Evolutionary conservation across 2,113 vertebrate genomes (phyloP).

Genomic region (Labeo catla): DNA sequence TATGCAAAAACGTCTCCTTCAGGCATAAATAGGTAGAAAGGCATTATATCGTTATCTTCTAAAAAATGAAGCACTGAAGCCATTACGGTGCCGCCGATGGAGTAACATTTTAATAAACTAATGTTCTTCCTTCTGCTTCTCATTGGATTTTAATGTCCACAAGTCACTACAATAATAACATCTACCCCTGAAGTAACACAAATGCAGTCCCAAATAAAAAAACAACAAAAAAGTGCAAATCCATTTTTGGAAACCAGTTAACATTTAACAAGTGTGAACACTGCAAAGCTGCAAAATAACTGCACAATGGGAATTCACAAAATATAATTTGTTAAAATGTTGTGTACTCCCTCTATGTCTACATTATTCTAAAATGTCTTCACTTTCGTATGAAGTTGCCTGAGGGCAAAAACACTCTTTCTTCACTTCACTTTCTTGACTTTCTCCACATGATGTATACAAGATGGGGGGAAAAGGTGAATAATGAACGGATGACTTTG

Average conservation of each 20-base stretch:
- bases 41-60: constrained; percentile 81
- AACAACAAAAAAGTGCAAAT: neutral
- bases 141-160: constrained; percentile 69
- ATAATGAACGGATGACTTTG: neutral
- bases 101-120: constrained; percentile 64
- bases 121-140: constrained; percentile 64
- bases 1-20: constrained; percentile 77
- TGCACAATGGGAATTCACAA: neutral
- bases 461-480: too few species aligned
- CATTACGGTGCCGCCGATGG: constrained; percentile 65
- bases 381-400: neutral
- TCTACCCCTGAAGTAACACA: constrained; percentile 60
- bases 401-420: neutral
- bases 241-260: constrained; percentile 34
- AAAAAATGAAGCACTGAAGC: constrained; percentile 71
- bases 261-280: neutral
- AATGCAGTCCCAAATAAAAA: constrained; percentile 43
- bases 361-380: neutral
- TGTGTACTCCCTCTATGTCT: neutral
- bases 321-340: constrained; percentile 11
- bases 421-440: neutral
- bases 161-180: constrained; percentile 65
- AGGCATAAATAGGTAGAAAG: constrained; percentile 83
- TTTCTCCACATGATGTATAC: neutral
- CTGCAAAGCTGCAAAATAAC: neutral